Evolutionary conservation across 1,140 invertebrate genomes (phyloP).

Genomic region (Penaeus vannamei): DNA sequence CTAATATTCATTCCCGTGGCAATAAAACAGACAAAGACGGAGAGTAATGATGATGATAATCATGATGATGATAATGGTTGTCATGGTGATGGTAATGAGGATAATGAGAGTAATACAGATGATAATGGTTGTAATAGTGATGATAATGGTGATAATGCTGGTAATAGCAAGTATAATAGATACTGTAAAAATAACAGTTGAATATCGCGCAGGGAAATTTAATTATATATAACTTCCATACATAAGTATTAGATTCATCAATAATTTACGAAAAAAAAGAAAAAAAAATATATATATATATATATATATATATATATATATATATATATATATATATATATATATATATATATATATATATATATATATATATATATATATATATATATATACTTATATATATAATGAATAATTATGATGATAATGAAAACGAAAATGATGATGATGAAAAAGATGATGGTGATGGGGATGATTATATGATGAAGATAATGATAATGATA

Average conservation of each 20-base stretch:
- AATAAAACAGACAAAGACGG: too few species aligned
- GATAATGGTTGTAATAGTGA: too few species aligned
- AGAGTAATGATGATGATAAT: too few species aligned
- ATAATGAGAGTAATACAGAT: too few species aligned
- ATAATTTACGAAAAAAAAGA: too few species aligned
- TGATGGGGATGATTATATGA: too few species aligned
- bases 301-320: slow-evolving; percentile 41
- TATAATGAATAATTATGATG: not conserved
- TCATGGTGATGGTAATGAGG: too few species aligned
- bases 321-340: slow-evolving; percentile 47
- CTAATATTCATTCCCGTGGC: too few species aligned
- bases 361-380: slow-evolving; percentile 23
- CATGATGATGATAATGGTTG: too few species aligned
- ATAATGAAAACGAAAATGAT: not conserved
- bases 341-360: slow-evolving; percentile 45
- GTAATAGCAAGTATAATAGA: not conserved
- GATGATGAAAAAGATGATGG: too few species aligned
- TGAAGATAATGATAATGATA: too few species aligned
- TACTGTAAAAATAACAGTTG: not conserved
- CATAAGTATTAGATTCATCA: too few species aligned
- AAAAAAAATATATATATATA: slow-evolving; percentile 36
- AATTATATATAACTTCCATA: not conserved
- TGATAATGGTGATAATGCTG: not conserved
- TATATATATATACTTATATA: slow-evolving; percentile 17
- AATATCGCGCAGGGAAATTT: not conserved